A percentile compares a stretch with the other conserved stretches of the same genome.
These are phyloP conservation scores for Boloria euphrosyne DNA, from an alignment of 2,888 invertebrate species.

Conservation along the genomic window DNA sequence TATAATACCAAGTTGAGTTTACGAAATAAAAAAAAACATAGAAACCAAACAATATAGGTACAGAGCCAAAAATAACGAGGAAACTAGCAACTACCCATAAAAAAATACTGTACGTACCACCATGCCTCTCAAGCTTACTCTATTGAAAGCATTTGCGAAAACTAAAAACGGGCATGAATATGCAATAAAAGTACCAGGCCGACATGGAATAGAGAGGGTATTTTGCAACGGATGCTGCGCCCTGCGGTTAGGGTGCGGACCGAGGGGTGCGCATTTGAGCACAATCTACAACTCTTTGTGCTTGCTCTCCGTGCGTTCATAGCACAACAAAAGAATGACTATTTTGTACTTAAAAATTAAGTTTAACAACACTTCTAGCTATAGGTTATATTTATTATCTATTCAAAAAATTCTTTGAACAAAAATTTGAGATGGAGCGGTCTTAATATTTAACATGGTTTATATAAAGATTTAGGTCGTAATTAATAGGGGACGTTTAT, in stretches of 20 bases:
- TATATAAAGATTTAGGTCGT: slow-evolving; percentile 27
- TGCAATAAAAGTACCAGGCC: slow-evolving; percentile 79
- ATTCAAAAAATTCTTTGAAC: not conserved
- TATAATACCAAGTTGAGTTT: no score
- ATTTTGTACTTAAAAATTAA: slow-evolving; percentile 1
- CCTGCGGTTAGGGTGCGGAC: slow-evolving; percentile 63
- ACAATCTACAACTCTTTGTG: slow-evolving; percentile 19
- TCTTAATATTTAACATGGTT: slow-evolving; percentile 30
- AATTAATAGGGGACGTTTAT: slow-evolving; percentile 25
- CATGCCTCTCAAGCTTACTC: not conserved
- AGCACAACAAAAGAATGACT: slow-evolving; percentile 1
- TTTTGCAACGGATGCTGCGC: slow-evolving; percentile 75
- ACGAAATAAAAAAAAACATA: no score
- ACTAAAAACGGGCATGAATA: slow-evolving; percentile 65
- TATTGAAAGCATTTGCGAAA: slow-evolving; percentile 59
- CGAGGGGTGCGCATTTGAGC: slow-evolving; percentile 35
- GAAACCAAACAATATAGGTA: no score
- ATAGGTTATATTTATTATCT: no score
- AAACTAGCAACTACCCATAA: not conserved
- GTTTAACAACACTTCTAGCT: not conserved
- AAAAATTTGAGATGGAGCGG: slow-evolving; percentile 29
- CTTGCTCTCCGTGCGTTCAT: not conserved
- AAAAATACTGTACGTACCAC: not conserved
- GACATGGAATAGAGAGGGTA: slow-evolving; percentile 58
- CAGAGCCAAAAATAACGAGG: no score